phyloP scores from a whole-genome alignment of 23 tunicate species.

The Halocynthia aurantium region DNA sequence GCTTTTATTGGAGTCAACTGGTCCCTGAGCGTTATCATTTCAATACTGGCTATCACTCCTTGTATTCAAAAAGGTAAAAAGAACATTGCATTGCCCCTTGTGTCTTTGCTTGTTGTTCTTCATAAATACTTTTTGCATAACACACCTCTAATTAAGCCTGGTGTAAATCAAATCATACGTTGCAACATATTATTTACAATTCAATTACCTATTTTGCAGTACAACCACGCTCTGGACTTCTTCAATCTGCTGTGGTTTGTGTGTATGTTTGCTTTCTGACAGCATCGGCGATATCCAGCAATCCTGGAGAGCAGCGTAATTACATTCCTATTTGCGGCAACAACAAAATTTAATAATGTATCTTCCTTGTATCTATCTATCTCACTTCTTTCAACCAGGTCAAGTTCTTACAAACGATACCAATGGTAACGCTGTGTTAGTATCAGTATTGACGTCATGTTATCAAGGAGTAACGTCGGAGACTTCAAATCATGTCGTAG shows the following conservation, averaged over 20 bases:
- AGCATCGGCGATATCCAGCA: conserved; percentile 24
- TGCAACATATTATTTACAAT: not conserved
- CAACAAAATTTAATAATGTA: too few species aligned
- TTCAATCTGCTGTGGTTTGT: conserved; percentile 35
- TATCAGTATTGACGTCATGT: conserved; percentile 9
- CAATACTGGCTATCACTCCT: conserved; percentile 22
- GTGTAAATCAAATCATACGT: too few species aligned
- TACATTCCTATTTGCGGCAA: not conserved
- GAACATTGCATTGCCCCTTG: not conserved
- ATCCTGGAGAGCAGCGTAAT: conserved; percentile 21
- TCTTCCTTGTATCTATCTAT: too few species aligned
- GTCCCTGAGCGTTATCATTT: conserved; percentile 20
- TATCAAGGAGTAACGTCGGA: conserved; percentile 29
- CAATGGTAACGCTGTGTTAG: not conserved
- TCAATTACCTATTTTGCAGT: conserved; percentile 7
- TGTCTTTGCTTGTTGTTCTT: not conserved
- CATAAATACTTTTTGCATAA: too few species aligned
- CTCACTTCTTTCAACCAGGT: too few species aligned
- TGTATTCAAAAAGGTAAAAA: conserved; percentile 21
- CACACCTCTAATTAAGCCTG: too few species aligned
- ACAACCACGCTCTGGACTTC: conserved; percentile 45
- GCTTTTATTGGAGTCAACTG: conserved; percentile 28
- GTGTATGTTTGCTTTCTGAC: conserved; percentile 31
- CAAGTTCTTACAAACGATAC: too few species aligned
- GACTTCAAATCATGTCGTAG: conserved; percentile 35